Percentiles rank a stretch among this genome's conserved stretches.
Conservation (phyloP, 2,888 invertebrate species). For the Pilophorus perplexus region DNA sequence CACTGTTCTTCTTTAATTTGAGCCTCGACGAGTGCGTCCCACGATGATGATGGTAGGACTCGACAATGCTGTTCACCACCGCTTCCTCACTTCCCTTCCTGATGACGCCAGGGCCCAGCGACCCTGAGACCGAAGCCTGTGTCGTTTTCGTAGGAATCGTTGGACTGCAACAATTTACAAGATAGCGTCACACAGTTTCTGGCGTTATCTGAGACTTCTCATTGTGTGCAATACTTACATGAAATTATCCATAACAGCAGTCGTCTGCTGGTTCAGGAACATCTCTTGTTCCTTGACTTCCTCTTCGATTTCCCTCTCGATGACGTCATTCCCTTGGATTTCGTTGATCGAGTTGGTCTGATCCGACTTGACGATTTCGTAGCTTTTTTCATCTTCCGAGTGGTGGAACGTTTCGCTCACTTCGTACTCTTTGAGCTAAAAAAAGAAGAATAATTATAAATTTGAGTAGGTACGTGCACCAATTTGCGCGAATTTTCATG, state of each 20-base stretch:
- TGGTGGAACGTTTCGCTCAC: conserved; percentile 83
- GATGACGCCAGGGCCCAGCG: conserved; percentile 60
- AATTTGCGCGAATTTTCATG: too few relatives aligned
- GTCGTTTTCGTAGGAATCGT: conserved; percentile 31
- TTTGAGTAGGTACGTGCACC: too few relatives aligned
- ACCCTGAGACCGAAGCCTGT: conserved; percentile 46
- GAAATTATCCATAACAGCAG: conserved; percentile 9
- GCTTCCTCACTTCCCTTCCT: conserved; percentile 68
- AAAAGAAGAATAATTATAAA: conserved; percentile 31
- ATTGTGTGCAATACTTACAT: conserved; percentile 9
- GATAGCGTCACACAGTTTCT: not conserved
- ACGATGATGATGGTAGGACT: conserved; percentile 59
- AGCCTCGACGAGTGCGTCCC: conserved; percentile 48
- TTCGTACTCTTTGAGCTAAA: conserved; percentile 82
- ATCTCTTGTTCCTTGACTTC: conserved; percentile 66
- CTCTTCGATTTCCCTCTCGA: conserved; percentile 76
- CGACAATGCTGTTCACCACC: conserved; percentile 68
- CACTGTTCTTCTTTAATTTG: conserved; percentile 54
- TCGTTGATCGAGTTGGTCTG: conserved; percentile 55
- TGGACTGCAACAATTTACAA: conserved; percentile 25
- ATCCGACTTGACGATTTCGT: conserved; percentile 65
- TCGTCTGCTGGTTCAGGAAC: conserved; percentile 44
- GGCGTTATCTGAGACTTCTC: too few relatives aligned
- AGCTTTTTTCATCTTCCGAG: conserved; percentile 72
- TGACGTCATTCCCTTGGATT: conserved; percentile 60